Evolutionary conservation across 2,888 invertebrate species (phyloP), one percentile per base, ranked within the genome.

Genomic region (Andrena flavipes): DNA sequence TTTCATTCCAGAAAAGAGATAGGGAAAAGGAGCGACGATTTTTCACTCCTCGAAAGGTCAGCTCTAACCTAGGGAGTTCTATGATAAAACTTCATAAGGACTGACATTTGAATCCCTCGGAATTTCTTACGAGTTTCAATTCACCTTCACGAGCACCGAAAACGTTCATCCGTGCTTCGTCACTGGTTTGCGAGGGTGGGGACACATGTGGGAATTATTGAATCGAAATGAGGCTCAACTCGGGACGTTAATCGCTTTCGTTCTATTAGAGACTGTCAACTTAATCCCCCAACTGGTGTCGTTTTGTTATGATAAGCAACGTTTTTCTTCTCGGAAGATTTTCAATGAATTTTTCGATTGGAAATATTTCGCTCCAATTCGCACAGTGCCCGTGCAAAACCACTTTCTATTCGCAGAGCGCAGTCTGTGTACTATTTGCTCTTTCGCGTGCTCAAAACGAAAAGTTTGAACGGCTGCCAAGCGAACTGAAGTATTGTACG

Each of bases 31-130:
- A 67, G 54, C 23, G 23, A 76, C 70, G 80, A 77, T 76, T 80
- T 63, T 29, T 63, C 42, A 49, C 69, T 48, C 56, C 72, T 30
- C 42, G 49, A 84, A 86, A 86, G 82, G 86, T 86, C 87, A 84
- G 69, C 75, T 71, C 59, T 49, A 65, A 75, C 64, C 26, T 65
- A 7, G 56, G 70, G 73, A 71, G 42, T 51, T 67, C 56, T 54
- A 20, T 56, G 49, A 76, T 48, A 23, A 77, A 30, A 30, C 29
- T 60, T 7, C 29, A 59, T n/a, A 59, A 26, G 59, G 35, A 73
- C 33, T 86, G 87, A 82, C 84, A 86, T 84, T 86, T 87, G 59
- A 72, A 62, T 5, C 48, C 54, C 64, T 72, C 60, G 20, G 59
- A n/a, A 56, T 56, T 23, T 64, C 56, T 16, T 8, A 1, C 6